phyloP scores from a whole-genome alignment of 2,888 invertebrate genomes.

The Noctua pronuba region DNA sequence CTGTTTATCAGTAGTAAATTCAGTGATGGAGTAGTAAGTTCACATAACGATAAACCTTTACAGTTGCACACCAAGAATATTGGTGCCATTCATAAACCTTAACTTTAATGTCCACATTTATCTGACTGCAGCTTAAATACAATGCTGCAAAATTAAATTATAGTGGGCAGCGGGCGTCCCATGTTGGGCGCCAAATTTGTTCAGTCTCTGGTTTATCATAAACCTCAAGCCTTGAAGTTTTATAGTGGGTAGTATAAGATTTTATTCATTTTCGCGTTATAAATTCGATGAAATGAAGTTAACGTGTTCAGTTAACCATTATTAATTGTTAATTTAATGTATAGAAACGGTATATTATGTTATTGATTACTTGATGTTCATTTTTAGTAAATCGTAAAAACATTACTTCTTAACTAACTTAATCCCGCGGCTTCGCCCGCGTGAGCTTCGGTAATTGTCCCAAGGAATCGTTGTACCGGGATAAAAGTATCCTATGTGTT shows the following conservation, averaged over 20 bases:
- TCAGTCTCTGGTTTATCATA: slow-evolving; percentile 8
- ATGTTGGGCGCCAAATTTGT: slow-evolving; percentile 40
- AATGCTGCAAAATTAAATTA: slow-evolving; percentile 37
- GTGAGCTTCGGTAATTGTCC: no score
- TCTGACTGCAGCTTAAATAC: slow-evolving; percentile 20
- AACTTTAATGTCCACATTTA: slow-evolving; percentile 25
- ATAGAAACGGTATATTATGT: no score
- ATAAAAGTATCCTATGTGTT: no score
- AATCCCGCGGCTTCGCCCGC: no score
- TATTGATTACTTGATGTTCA: no score
- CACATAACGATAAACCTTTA: no score
- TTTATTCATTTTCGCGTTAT: slow-evolving; percentile 7
- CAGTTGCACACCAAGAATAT: not conserved
- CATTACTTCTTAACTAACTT: no score
- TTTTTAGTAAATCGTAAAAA: no score
- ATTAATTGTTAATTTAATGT: not conserved
- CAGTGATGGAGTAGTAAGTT: no score
- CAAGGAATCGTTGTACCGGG: no score
- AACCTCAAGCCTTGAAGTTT: slow-evolving; percentile 7
- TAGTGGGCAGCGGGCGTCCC: slow-evolving; percentile 5
- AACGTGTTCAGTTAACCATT: not conserved
- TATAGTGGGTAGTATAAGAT: slow-evolving; percentile 3
- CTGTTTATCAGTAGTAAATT: no score
- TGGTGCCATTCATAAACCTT: not conserved
- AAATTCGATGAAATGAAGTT: not conserved